Conservation (phyloP, 2,888 invertebrate species). For the Eupithecia exiguata region DNA sequence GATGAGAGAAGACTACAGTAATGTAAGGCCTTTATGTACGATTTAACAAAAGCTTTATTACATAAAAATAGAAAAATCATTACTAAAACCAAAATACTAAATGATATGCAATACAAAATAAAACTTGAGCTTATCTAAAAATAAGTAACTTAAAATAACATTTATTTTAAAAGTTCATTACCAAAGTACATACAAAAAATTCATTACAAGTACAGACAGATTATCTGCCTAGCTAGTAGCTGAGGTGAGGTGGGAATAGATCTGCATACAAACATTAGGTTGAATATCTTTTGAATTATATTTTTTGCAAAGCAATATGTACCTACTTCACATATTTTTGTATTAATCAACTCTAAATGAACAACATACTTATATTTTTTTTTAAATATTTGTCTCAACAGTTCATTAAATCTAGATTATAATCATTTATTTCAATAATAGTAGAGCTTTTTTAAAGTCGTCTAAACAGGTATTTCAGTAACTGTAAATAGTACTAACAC, state of each 20-base stretch:
- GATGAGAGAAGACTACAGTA: background rate
- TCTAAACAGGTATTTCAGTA: constrained; percentile 1
- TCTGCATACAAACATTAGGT: background rate
- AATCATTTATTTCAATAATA: constrained; percentile 12
- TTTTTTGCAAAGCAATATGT: background rate
- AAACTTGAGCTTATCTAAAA: constrained; percentile 44
- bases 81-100: constrained; percentile 53
- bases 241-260: constrained; percentile 1
- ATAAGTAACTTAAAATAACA: constrained; percentile 44
- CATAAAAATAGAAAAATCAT: constrained; percentile 33
- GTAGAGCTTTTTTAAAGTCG: constrained; percentile 26
- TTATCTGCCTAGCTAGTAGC: background rate
- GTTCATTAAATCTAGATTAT: background rate
- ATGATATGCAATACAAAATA: constrained; percentile 58
- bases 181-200: constrained; percentile 1
- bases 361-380: background rate
- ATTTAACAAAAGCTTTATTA: constrained; percentile 40
- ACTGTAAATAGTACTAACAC: background rate
- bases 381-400: background rate
- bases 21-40: background rate
- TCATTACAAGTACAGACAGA: background rate
- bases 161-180: constrained; percentile 19
- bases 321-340: background rate
- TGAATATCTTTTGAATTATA: background rate
- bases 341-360: background rate